These are phyloP conservation scores for Polylopha cassiicola DNA, from an alignment of 2,888 invertebrate species.

Conservation along the genomic window DNA sequence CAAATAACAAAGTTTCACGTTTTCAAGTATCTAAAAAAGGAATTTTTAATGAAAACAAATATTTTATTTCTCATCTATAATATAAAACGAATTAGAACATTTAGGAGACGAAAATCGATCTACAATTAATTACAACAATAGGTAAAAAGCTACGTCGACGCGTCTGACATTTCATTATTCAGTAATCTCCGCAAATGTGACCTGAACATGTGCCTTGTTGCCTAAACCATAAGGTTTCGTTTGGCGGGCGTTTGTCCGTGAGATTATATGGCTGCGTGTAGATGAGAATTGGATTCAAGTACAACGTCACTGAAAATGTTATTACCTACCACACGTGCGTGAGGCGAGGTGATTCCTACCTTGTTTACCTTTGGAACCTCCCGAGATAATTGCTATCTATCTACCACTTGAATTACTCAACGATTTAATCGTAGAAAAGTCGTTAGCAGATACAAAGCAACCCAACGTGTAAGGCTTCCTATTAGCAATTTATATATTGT, in stretches of 20 bases:
- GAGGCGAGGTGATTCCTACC: conserved; percentile 42
- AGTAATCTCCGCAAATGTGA: conserved; percentile 1
- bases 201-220: conserved; percentile 37
- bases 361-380: conserved; percentile 27
- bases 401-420: too few species aligned
- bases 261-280: conserved; percentile 63
- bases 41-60: too few species aligned
- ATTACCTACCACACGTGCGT: conserved; percentile 52
- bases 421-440: conserved; percentile 2
- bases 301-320: conserved; percentile 62
- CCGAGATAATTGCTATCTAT: background rate
- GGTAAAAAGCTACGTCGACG: conserved; percentile 14
- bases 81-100: too few species aligned
- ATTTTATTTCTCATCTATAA: too few species aligned
- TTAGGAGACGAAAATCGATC: conserved; percentile 15
- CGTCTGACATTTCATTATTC: conserved; percentile 12
- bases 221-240: conserved; percentile 55
- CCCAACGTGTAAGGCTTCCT: too few species aligned
- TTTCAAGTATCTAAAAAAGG: too few species aligned
- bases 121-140: conserved; percentile 14
- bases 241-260: conserved; percentile 36
- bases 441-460: too few species aligned
- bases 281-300: conserved; percentile 57
- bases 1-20: too few species aligned
- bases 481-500: conserved; percentile 2